Evolutionary conservation across 2,113 vertebrate genomes (phyloP), one percentile per base, ranked within the genome.

Genomic region (Terrapene triunguis): DNA sequence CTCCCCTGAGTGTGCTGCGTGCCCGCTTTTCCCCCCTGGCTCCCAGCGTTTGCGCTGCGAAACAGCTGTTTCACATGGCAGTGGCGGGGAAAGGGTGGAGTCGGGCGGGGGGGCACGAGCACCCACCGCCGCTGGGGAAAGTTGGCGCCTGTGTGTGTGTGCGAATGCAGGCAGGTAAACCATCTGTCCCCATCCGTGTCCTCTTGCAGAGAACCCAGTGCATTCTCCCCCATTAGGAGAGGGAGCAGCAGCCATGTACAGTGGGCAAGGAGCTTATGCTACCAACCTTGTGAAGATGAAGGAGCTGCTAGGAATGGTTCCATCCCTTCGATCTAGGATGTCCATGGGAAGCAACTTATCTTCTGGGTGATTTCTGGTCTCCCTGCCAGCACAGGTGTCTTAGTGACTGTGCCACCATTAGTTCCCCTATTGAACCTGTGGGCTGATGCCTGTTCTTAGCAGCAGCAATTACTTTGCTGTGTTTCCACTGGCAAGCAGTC

Each of bases 181-280:
- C 80, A 80, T 38, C 29, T 24, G 38, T 1, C 0, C 25, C 65
- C 53, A 42, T 76, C 29, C 78, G 10, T 47, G 14, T 4, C 44
- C 4, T 55, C 24, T 32, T 44, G 78, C n/a, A 84, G 57, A 69
- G 72, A 83, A 29, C 21, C 62, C 62, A 1, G 0, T 16, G 69
- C 5, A 54, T 21, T 76, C 35, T 21, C 53, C 79, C 81, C 6
- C 44, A 27, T 32, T 32, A 78, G 25, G 42, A 24, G 42, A 47
- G 6, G 42, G 5, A 29, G 42, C 74, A 47, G 76, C 51, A 88
- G 2, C 32, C 55, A 2, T 1, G 35, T 47, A 44, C 10, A 25
- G 25, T 25, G 38, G 7, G 25, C 1, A 0, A 1, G 35, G 47
- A 78, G 27, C 4, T 57, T 2, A 0, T 0, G 8, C 54, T 1